A percentile compares a stretch with the other conserved stretches of the same genome.
Evolutionary conservation across 2,888 invertebrate species (phyloP).

Genomic region (Lithophane ornitopus): DNA sequence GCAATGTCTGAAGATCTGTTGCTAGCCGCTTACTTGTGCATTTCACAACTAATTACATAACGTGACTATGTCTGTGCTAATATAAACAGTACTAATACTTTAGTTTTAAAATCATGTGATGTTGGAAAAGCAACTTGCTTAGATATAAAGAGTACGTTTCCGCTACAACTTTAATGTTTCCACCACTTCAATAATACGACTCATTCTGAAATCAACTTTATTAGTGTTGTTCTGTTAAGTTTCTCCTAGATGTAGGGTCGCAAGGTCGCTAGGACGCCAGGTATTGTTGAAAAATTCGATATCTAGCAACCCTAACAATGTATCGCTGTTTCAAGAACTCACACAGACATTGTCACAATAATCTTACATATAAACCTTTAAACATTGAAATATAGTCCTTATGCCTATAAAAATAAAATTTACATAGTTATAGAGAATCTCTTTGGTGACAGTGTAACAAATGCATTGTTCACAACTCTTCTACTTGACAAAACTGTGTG

Average conservation of each 20-base stretch:
- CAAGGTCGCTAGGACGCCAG: not conserved
- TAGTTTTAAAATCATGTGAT: not conserved
- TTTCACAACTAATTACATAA: slow-evolving; percentile 34
- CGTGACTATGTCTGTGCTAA: slow-evolving; percentile 40
- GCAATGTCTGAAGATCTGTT: slow-evolving; percentile 12
- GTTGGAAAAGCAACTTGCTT: slow-evolving; percentile 2
- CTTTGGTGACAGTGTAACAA: slow-evolving; percentile 64
- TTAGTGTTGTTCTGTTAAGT: not conserved
- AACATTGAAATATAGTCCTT: slow-evolving; percentile 59
- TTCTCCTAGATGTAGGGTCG: not conserved
- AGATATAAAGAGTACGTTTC: not conserved
- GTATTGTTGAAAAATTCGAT: not conserved
- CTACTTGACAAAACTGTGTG: slow-evolving; percentile 29
- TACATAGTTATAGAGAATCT: slow-evolving; percentile 54
- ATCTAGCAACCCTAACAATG: slow-evolving; percentile 10
- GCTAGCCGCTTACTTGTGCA: slow-evolving; percentile 41
- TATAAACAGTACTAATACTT: too few species aligned
- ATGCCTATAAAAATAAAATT: slow-evolving; percentile 55
- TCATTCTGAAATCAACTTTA: not conserved
- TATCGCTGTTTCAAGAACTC: not conserved
- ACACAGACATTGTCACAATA: slow-evolving; percentile 45
- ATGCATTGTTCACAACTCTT: slow-evolving; percentile 45
- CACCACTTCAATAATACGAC: not conserved
- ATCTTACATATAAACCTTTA: slow-evolving; percentile 49
- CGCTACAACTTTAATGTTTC: not conserved